These are phyloP conservation scores for Notarius quadriscutis DNA, from an alignment of 2,113 vertebrate species.

Conservation along the genomic window DNA sequence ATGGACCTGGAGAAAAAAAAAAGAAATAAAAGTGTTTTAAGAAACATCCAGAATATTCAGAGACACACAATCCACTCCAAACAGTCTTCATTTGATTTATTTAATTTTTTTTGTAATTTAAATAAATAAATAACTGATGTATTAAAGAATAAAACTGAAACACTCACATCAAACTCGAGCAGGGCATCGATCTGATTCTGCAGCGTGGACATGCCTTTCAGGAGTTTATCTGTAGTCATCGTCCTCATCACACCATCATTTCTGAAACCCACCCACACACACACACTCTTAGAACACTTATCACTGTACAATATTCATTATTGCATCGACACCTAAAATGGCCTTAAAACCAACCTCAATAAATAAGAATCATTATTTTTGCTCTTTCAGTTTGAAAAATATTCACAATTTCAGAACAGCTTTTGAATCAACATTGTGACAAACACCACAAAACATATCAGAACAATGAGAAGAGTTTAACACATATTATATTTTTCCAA, in stretches of 20 bases:
- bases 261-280: slow-evolving; percentile 65
- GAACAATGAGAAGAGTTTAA: not conserved
- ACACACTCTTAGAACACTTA: not conserved
- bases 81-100: too few species aligned
- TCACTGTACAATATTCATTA: not conserved
- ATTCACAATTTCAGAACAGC: not conserved
- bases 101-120: too few species aligned
- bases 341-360: not conserved
- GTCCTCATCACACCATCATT: slow-evolving; percentile 95
- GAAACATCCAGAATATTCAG: not conserved
- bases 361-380: not conserved
- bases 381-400: not conserved
- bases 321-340: not conserved
- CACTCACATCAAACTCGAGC: slow-evolving; percentile 94
- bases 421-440: not conserved
- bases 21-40: not conserved
- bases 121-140: not conserved
- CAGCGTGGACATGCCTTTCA: slow-evolving; percentile 95
- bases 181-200: slow-evolving; percentile 96
- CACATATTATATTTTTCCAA: not conserved
- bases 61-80: not conserved
- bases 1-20: slow-evolving; percentile 79
- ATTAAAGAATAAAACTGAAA: not conserved
- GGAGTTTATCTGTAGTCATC: slow-evolving; percentile 92
- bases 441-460: not conserved